Conservation (phyloP, 2,797 vertebrate genomes). For the Fistularia tabacaria region DNA sequence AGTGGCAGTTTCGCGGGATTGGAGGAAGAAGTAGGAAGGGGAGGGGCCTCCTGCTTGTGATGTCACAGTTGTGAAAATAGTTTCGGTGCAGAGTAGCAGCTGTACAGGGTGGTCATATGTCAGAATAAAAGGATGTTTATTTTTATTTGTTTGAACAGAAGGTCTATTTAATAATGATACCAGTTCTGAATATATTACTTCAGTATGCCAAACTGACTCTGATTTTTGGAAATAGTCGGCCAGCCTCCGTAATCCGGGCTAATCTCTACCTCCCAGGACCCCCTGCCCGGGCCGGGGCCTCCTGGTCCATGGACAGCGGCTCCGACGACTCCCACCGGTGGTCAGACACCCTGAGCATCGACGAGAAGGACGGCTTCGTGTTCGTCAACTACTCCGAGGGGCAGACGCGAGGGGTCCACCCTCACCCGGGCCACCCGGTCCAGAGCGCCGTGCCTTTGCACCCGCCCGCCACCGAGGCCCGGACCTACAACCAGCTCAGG, state of each 20-base stretch:
- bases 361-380: conserved; percentile 97
- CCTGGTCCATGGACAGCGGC: conserved; percentile 86
- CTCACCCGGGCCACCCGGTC: conserved; percentile 34
- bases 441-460: conserved; percentile 62
- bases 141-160: no score
- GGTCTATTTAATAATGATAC: no score
- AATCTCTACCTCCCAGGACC: conserved; percentile 43
- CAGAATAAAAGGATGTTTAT: no score
- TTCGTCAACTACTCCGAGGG: conserved; percentile 97
- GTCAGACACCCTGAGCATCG: conserved; percentile 94
- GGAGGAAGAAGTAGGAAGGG: no score
- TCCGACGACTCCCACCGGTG: conserved; percentile 92
- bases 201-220: no score
- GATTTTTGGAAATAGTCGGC: no score
- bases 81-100: no score
- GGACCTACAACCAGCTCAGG: conserved; percentile 87
- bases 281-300: conserved; percentile 70
- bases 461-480: conserved; percentile 71
- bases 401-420: conserved; percentile 66
- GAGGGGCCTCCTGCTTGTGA: no score
- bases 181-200: no score
- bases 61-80: no score
- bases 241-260: not conserved
- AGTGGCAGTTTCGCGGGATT: no score
- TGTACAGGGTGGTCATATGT: no score